A percentile compares a stretch with the other conserved stretches of the same genome.
Conservation (phyloP, 2,113 vertebrate species). For the Macrotis lagotis region DNA sequence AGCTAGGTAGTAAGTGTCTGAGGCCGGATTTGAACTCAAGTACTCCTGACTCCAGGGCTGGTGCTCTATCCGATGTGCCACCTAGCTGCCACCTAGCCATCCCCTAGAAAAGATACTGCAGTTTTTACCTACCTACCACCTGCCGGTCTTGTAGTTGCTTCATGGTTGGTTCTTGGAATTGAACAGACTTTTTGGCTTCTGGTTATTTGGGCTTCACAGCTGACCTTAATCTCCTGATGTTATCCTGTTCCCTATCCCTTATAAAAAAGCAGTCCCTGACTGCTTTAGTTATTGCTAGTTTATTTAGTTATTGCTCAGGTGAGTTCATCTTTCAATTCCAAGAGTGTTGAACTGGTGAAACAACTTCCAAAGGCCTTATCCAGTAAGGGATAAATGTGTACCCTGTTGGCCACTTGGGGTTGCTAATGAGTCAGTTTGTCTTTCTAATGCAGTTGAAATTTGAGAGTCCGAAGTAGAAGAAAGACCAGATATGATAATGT, state of each 20-base stretch:
- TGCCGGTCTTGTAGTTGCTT: not conserved
- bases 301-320: not conserved
- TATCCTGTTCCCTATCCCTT: not conserved
- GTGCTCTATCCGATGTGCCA: no score
- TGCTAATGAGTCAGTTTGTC: constrained; percentile 68
- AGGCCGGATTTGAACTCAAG: no score
- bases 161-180: not conserved
- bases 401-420: constrained; percentile 57
- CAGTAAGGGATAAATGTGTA: not conserved
- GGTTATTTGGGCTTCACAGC: not conserved
- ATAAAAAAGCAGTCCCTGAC: no score
- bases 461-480: not conserved
- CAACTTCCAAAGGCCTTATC: not conserved
- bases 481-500: not conserved
- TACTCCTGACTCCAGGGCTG: no score
- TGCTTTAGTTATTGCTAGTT: not conserved
- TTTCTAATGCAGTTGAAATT: not conserved
- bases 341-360: not conserved
- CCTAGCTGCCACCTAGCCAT: no score
- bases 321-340: not conserved
- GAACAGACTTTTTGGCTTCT: not conserved
- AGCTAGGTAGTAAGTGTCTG: no score
- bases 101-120: no score
- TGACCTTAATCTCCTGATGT: not conserved
- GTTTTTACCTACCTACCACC: no score